Conservation (phyloP, 1,140 invertebrate genomes). For the Dendrolimus kikuchii region DNA sequence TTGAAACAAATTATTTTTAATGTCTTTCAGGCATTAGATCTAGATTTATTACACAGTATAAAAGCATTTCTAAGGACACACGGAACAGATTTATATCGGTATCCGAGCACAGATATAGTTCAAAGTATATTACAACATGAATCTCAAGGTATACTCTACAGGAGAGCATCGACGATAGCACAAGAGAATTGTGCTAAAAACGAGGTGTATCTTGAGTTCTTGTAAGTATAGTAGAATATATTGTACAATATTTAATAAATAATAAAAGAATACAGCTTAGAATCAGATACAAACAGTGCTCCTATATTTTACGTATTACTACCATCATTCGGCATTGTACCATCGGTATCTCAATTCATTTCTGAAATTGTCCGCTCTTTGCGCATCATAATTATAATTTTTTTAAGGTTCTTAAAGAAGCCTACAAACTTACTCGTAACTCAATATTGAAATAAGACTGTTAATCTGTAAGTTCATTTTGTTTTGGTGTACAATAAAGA, state of each 20-base stretch:
- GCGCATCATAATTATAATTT: too few species aligned
- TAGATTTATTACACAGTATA: conserved; percentile 32
- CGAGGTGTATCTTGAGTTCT: conserved; percentile 62
- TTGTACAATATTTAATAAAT: neutral
- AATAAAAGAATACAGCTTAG: too few species aligned
- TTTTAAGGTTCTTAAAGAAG: too few species aligned
- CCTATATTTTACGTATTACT: too few species aligned
- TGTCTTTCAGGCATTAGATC: conserved; percentile 36
- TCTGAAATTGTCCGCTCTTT: too few species aligned
- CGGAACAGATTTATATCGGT: conserved; percentile 49
- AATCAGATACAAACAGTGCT: too few species aligned
- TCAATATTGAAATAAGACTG: too few species aligned
- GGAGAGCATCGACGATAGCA: conserved; percentile 38
- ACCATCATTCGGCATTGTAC: too few species aligned
- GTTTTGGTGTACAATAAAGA: too few species aligned
- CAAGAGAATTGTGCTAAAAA: conserved; percentile 35
- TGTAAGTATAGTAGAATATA: conserved; percentile 42
- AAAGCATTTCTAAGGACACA: conserved; percentile 43
- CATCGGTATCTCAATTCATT: too few species aligned
- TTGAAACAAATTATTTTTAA: neutral
- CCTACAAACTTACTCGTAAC: too few species aligned
- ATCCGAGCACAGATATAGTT: conserved; percentile 48
- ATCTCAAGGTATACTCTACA: conserved; percentile 42
- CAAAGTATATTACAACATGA: conserved; percentile 60
- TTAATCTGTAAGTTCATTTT: too few species aligned